Conservation (phyloP, 2,888 invertebrate species). For the Tachina fera region DNA sequence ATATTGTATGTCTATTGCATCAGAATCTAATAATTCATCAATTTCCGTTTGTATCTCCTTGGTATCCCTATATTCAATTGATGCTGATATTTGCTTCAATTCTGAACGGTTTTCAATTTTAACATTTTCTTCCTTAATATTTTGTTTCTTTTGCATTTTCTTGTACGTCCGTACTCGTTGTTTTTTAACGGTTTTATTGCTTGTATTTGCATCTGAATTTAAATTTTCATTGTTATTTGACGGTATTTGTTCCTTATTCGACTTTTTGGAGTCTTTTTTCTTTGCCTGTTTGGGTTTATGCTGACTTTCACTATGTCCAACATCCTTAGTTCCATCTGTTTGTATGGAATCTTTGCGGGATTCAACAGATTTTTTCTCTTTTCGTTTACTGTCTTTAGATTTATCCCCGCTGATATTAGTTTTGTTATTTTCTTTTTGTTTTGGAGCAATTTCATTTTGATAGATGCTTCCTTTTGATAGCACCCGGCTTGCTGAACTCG, state of each 20-base stretch:
- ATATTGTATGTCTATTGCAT: conserved; percentile 16
- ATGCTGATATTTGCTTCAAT: neutral
- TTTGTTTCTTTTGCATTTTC: conserved; percentile 43
- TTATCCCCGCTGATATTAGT: neutral
- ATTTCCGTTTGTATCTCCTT: conserved; percentile 57
- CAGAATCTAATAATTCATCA: conserved; percentile 55
- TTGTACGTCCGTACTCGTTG: conserved; percentile 44
- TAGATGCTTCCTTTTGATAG: conserved; percentile 78
- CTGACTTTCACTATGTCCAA: conserved; percentile 38
- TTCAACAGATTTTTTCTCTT: neutral
- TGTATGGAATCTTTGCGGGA: neutral
- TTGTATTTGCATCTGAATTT: conserved; percentile 13
- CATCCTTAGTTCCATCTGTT: neutral
- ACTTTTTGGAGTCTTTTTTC: conserved; percentile 7
- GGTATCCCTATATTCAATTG: conserved; percentile 32
- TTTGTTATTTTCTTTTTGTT: conserved; percentile 68
- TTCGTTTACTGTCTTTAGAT: neutral
- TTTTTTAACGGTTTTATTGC: conserved; percentile 56
- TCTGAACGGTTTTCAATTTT: conserved; percentile 56
- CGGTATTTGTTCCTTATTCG: neutral
- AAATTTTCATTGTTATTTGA: neutral
- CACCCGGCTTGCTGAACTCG: conserved; percentile 75
- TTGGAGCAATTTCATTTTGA: conserved; percentile 78
- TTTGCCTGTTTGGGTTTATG: conserved; percentile 71
- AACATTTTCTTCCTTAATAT: conserved; percentile 60